phyloP scores from a whole-genome alignment of 2,888 invertebrate genomes.

The Andrena chrysosceles region DNA sequence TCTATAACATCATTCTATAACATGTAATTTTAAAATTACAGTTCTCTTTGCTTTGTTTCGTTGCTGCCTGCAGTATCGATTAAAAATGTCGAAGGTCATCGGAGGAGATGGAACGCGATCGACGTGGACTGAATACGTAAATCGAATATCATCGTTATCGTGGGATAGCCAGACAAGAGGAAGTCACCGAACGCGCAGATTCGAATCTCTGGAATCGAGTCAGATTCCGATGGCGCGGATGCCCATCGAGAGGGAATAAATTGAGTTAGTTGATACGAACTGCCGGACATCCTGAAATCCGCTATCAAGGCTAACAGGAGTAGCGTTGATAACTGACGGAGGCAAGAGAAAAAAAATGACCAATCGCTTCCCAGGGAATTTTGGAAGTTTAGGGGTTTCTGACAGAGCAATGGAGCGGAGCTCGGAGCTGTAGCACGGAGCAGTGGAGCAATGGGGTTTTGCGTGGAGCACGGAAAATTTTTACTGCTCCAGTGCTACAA shows the following conservation, averaged over 20 bases:
- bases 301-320: conserved; percentile 17
- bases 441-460: no score
- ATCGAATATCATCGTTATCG: conserved; percentile 64
- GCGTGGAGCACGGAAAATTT: no score
- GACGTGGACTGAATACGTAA: conserved; percentile 22
- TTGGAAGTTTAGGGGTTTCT: no score
- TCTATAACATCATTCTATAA: no score
- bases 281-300: conserved; percentile 11
- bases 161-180: conserved; percentile 15
- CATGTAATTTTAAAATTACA: no score
- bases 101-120: background rate
- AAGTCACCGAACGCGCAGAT: conserved; percentile 26
- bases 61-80: background rate
- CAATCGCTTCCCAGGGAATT: background rate
- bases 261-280: conserved; percentile 48
- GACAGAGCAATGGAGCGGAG: no score
- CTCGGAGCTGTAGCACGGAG: no score
- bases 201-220: conserved; percentile 42
- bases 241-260: conserved; percentile 43
- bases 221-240: conserved; percentile 30
- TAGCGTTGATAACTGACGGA: background rate
- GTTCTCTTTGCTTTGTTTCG: no score
- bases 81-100: background rate
- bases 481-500: no score
- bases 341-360: conserved; percentile 3